Base-by-base conservation (phyloP, 2,888 invertebrate genomes). In the Drosophila nigricruria region DNA sequence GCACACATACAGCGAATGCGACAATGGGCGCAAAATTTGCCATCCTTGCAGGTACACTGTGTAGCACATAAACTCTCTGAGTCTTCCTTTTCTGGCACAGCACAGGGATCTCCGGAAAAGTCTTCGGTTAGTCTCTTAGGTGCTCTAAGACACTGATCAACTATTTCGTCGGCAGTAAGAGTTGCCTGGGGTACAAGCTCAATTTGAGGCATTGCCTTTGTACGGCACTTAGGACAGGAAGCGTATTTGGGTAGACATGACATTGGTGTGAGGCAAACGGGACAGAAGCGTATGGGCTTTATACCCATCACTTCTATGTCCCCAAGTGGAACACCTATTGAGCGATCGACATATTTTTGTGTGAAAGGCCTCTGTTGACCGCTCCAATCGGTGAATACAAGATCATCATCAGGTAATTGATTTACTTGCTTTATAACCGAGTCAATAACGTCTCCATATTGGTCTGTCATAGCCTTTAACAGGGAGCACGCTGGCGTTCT, bases 171-270 rank as follows among this genome's bases (percentile, higher is more conserved):
- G 0, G 91, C 91, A 0, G 85, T 91, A 0, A 82, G 45, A n/a
- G 73, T 65, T 5, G 84, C 76, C 16, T 81, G 79, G 0, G 67
- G 25, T 12, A 64, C 70, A 25, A 81, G 27, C 0, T 73, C 71
- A 6, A 82, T 34, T 12, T 77, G 57, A 0, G 91, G 90, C 27
- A 87, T 64, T 1, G 91, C 79, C 23, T 90, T 90, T 40, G 86
- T 86, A 12, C 89, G 82, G 70, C 92, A 92, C 56, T 84, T 90
- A 1, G 91, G 92, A 61, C 92, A 91, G 2, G 91, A 79, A 12
- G 93, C 92, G 88, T 93, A 92, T 78, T 93, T 93, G 25, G 92
- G 92, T 50, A 94, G 58, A 89, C 89, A 92, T 3, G 89, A 84
- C 56, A 93, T 82, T 16, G 91, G 67, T 42, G 67, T 83, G n/a